phyloP scores from a whole-genome alignment of 2,888 invertebrate species.

The Hypselothyrea guttata region DNA sequence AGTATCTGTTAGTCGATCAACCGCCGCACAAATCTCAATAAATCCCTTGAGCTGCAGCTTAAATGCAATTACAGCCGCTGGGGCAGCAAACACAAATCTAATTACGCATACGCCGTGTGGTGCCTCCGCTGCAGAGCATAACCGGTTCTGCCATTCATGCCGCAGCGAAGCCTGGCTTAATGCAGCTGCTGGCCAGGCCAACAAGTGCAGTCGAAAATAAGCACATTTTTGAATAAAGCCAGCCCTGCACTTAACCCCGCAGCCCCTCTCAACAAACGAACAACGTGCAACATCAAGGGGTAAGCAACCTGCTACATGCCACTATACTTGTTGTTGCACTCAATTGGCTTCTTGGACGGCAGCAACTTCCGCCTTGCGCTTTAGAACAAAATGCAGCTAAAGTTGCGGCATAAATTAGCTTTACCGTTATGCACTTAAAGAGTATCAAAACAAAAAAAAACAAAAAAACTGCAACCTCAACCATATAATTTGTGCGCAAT shows the following conservation, averaged over 20 bases:
- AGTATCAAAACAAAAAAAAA: no score
- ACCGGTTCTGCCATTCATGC: slow-evolving; percentile 21
- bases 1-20: background rate
- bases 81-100: slow-evolving; percentile 57
- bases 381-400: slow-evolving; percentile 49
- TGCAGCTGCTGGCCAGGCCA: slow-evolving; percentile 29
- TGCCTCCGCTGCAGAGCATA: background rate
- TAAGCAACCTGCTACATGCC: slow-evolving; percentile 55
- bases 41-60: slow-evolving; percentile 13
- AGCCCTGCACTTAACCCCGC: slow-evolving; percentile 24
- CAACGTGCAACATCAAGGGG: slow-evolving; percentile 35
- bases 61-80: slow-evolving; percentile 58
- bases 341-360: slow-evolving; percentile 69
- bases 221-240: slow-evolving; percentile 17
- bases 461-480: slow-evolving; percentile 17
- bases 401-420: slow-evolving; percentile 69
- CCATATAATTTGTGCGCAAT: slow-evolving; percentile 63
- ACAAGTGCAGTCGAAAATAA: slow-evolving; percentile 20
- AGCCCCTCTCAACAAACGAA: slow-evolving; percentile 50
- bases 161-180: slow-evolving; percentile 33
- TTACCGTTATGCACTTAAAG: slow-evolving; percentile 53
- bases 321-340: slow-evolving; percentile 52
- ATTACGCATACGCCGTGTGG: slow-evolving; percentile 66
- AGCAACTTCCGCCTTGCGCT: slow-evolving; percentile 70
- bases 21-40: no score